Evolutionary conservation across 2,797 vertebrate genomes (phyloP), one percentile per base, ranked within the genome.

Genomic region (Peromyscus attwateri): DNA sequence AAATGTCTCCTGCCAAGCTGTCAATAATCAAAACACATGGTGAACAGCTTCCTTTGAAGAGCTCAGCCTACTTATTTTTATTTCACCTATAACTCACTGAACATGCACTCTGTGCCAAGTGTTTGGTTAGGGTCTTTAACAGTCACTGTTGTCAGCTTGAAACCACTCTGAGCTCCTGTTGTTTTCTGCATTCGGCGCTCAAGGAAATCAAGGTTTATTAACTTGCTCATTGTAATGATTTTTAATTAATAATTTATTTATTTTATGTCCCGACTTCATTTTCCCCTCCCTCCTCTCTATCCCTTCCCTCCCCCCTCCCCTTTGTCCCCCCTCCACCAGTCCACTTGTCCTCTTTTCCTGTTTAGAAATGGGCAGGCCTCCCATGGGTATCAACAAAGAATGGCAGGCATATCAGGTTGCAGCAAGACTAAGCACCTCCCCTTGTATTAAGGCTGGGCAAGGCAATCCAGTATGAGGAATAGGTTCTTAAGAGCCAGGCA

Each of bases 31-130:
- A 77, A 87, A 49, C 70, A 87, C 16, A 6, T 60, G 88, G 34
- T 19, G 34, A 81, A 92, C 34, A 55, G 19, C 31, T 92, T 95
- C 29, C 85, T 89, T 40, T 29, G 19, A 87, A 76, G 92, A 81
- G 37, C 82, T 89, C 43, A 87, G 55, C 73, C 64, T 70, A 55
- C 52, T 82, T 84, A 31, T 76, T 95, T 95, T 92, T 90, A n/a
- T 88, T 92, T 68, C 49, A 49, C n/a, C 43, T 84, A 31, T 12
- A 57, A 40, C 57, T 84, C 87, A 40, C 68, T 87, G 64, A 96
- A 46, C 60, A 76, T 14, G 40, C 43, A 46, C 19, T 73, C 31
- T 81, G 46, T 82, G 81, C 79, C 87, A 85, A 62, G 12, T 13
- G 21, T 81, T 66, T 27, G 73, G 29, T 27, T 82, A 10, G 19